Conservation (phyloP, 2,797 vertebrate species). For the Amphiprion clarkii region DNA sequence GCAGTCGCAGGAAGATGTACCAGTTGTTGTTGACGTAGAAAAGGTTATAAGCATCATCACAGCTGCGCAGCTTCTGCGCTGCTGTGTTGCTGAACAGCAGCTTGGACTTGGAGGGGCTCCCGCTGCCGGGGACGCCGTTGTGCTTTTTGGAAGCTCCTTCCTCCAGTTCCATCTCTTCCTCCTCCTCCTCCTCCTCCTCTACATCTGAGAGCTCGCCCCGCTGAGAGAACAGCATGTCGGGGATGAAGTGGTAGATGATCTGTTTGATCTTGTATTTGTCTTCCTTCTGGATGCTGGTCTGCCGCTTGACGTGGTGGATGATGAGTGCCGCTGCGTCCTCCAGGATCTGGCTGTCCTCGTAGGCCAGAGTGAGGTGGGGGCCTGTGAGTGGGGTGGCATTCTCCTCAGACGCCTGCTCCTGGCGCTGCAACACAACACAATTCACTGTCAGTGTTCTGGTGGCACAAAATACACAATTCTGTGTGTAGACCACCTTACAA, state of each 20-base stretch:
- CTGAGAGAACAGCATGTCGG: conserved; percentile 96
- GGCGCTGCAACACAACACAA: conserved; percentile 83
- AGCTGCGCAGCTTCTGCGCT: conserved; percentile 91
- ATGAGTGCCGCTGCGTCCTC: conserved; percentile 97
- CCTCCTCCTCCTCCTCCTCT: conserved; percentile 96
- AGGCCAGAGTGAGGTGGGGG: conserved; percentile 92
- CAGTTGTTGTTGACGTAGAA: conserved; percentile 99
- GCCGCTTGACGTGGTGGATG: conserved; percentile 98
- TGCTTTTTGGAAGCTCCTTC: conserved; percentile 92
- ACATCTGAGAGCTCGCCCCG: conserved; percentile 96
- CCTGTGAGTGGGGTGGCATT: conserved; percentile 86
- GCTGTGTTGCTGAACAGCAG: conserved; percentile 92
- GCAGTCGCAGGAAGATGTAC: conserved; percentile 98
- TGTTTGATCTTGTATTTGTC: conserved; percentile 99
- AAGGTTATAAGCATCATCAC: conserved; percentile 96
- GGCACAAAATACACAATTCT: neutral
- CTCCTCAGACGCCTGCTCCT: conserved; percentile 96
- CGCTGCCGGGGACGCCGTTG: conserved; percentile 88
- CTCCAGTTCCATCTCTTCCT: conserved; percentile 82
- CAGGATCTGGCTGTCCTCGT: conserved; percentile 97
- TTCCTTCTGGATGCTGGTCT: conserved; percentile 97
- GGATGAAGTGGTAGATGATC: conserved; percentile 98
- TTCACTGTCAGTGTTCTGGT: neutral
- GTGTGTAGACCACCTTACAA: neutral
- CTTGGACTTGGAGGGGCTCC: conserved; percentile 92